Percentiles rank a stretch among this genome's conserved stretches.
Evolutionary conservation across 2,888 invertebrate genomes (phyloP).

Genomic region (Sarcophaga carnaria): DNA sequence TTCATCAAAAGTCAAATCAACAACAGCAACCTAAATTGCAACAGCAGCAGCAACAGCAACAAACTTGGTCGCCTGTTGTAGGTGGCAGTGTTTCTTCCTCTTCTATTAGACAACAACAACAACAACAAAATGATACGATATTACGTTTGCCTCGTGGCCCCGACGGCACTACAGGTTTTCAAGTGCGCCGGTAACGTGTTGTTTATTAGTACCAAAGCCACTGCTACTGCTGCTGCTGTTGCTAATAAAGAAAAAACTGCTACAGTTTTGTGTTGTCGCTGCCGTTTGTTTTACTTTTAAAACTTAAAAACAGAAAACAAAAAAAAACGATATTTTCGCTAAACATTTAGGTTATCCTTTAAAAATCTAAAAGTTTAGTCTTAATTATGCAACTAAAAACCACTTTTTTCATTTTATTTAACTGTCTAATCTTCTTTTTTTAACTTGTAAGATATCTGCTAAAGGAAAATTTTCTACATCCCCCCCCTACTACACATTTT

Average conservation of each 20-base stretch:
- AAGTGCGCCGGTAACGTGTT: slow-evolving; percentile 84
- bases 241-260: slow-evolving; percentile 22
- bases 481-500: background rate
- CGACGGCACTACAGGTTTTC: slow-evolving; percentile 89
- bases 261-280: slow-evolving; percentile 32
- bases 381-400: slow-evolving; percentile 9
- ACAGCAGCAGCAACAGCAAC: slow-evolving; percentile 71
- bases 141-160: slow-evolving; percentile 90
- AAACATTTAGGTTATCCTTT: too few species aligned
- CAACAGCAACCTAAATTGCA: slow-evolving; percentile 66
- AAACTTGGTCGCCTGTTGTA: slow-evolving; percentile 79
- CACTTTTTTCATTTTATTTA: background rate
- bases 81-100: slow-evolving; percentile 77
- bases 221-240: slow-evolving; percentile 1
- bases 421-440: background rate
- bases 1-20: slow-evolving; percentile 65
- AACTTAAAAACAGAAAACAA: background rate
- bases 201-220: background rate
- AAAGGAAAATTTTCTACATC: background rate
- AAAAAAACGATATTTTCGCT: too few species aligned
- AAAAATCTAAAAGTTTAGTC: too few species aligned
- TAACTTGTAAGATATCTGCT: slow-evolving; percentile 28
- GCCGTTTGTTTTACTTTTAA: slow-evolving; percentile 12
- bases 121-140: slow-evolving; percentile 78
- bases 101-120: slow-evolving; percentile 68